phyloP scores from a whole-genome alignment of 2,797 vertebrate genomes.

The Tamandua tetradactyla region DNA sequence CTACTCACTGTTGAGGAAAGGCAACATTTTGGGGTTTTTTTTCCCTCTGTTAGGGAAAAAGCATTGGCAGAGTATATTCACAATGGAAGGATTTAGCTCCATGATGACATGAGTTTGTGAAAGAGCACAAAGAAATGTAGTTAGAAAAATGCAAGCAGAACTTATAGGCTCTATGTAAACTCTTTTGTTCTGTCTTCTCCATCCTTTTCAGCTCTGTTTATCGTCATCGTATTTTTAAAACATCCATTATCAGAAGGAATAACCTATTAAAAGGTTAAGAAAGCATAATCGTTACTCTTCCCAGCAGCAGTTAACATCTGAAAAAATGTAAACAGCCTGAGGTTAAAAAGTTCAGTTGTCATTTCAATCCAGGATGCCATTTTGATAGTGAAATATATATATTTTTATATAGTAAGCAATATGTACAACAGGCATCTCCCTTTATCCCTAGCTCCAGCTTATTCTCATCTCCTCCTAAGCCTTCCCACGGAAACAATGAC shows the following conservation, averaged over 20 bases:
- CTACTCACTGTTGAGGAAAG: background rate
- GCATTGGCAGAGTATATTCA: background rate
- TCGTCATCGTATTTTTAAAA: constrained; percentile 1
- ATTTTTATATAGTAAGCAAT: no score
- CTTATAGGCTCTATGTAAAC: background rate
- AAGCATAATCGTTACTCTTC: background rate
- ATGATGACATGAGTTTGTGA: background rate
- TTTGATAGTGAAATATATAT: constrained; percentile 35
- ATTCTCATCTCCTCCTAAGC: background rate
- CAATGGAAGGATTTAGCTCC: background rate
- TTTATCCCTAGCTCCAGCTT: background rate
- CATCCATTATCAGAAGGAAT: background rate
- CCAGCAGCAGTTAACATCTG: background rate
- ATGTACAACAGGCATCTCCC: background rate
- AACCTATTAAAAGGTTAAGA: background rate
- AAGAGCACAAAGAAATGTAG: background rate
- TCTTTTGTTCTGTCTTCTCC: background rate
- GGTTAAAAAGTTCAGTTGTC: background rate
- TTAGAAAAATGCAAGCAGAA: background rate
- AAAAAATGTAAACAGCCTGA: constrained; percentile 14
- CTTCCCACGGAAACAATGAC: no score
- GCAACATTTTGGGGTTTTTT: background rate
- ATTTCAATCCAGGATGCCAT: background rate
- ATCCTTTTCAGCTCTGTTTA: background rate
- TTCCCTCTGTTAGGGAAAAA: background rate